Evolutionary conservation across 2,113 vertebrate genomes (phyloP), one percentile per base, ranked within the genome.

Genomic region (Ophiodon elongatus): DNA sequence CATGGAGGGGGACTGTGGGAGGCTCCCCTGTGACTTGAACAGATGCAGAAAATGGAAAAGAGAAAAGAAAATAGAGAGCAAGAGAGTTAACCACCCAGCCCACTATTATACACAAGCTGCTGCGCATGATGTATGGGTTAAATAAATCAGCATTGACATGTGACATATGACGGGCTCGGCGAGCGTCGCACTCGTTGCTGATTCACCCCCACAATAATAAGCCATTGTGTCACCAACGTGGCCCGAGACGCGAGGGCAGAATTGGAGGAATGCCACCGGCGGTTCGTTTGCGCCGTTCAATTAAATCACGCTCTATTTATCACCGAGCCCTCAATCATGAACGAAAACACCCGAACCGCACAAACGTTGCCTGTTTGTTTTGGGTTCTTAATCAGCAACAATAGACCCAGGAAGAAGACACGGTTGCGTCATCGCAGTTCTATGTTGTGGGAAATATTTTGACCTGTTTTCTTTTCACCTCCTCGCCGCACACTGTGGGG

Each of bases 81-180:
- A 50, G 37, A 76, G 31, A 79, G 54, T 85, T 57, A 83, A 90
- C 66, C 54, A 71, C 14, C 25, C 8, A 50, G 60, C 3, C 75
- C 81, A 80, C 60, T 33, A 10, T 25, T 14, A 52, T 14, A 66
- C 64, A 35, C 85, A 75, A 67, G 67, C 85, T 83, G 82, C 59
- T 77, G 29, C 59, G 68, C 63, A 7, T 56, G 4, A 56, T 57
- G 25, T 14, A 6, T 43, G 74, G 76, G 76, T 86, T 85, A 86
- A 89, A 91, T 90, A 91, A 89, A 91, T 88, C 86, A 60, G 59
- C 81, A n/a, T 41, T 57, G 82, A 83, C 86, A 57, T 79, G 83
- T 80, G 88, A 84, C 85, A 73, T 86, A 76, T 83, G 87, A 91
- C 47, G 41, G 65, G 17, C 76, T 79, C 41, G 56, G 1, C 33